phyloP scores from a whole-genome alignment of 2,797 vertebrate genomes.

The Kryptopterus vitreolus region DNA sequence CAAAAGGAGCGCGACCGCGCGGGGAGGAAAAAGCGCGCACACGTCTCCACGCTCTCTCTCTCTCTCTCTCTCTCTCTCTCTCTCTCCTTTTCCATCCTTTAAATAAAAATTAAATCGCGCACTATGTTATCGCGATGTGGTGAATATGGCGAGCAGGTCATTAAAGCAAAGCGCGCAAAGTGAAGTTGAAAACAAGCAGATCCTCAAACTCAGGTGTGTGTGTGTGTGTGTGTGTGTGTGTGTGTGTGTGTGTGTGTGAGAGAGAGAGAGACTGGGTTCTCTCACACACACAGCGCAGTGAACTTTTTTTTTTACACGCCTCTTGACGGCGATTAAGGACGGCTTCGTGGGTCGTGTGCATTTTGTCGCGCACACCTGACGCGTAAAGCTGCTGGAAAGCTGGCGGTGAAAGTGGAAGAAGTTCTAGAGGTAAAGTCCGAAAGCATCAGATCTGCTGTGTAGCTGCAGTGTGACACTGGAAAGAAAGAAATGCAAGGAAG shows the following conservation, averaged over 20 bases:
- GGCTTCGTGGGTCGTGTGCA: neutral
- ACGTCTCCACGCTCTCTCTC: constrained; percentile 53
- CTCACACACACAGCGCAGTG: neutral
- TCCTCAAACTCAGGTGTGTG: constrained; percentile 19
- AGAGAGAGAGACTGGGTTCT: neutral
- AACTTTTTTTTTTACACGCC: constrained; percentile 12
- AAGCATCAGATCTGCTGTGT: neutral
- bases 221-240: constrained; percentile 11
- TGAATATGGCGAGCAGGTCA: constrained; percentile 47
- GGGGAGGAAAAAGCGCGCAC: constrained; percentile 50
- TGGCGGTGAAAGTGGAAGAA: neutral
- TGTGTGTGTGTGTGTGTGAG: constrained; percentile 3
- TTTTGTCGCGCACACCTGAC: neutral
- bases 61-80: constrained; percentile 30
- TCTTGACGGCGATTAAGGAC: neutral
- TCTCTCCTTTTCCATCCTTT: constrained; percentile 33
- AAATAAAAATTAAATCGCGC: constrained; percentile 56
- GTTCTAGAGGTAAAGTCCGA: constrained; percentile 10
- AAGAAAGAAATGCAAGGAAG: constrained; percentile 4
- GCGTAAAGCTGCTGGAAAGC: neutral
- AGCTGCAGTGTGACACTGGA: constrained; percentile 15
- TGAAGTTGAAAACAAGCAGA: constrained; percentile 24
- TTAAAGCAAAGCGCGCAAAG: constrained; percentile 49
- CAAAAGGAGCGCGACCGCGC: constrained; percentile 64
- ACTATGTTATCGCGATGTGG: constrained; percentile 48